phyloP scores from a whole-genome alignment of 1,140 invertebrate genomes.

The Brachionus rubens region DNA sequence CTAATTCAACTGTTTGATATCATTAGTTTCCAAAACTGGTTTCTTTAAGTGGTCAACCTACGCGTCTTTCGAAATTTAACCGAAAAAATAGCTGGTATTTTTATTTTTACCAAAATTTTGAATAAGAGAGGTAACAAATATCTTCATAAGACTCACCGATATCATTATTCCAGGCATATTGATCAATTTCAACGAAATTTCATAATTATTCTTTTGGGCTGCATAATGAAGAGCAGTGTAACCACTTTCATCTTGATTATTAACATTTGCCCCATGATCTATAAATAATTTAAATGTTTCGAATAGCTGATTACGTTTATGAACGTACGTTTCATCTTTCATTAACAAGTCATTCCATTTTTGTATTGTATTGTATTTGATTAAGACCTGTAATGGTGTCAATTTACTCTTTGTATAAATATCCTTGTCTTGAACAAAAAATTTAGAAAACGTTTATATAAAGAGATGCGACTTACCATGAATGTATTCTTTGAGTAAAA shows the following conservation, averaged over 20 bases:
- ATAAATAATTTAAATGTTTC: slow-evolving; percentile 33
- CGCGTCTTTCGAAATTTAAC: too few species aligned
- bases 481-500: slow-evolving; percentile 14
- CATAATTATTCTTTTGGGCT: slow-evolving; percentile 2
- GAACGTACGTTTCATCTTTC: not conserved
- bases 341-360: slow-evolving; percentile 20
- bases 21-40: too few species aligned
- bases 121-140: too few species aligned
- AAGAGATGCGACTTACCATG: not conserved
- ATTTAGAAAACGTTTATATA: not conserved
- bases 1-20: too few species aligned
- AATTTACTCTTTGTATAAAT: slow-evolving; percentile 24
- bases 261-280: not conserved
- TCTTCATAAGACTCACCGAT: too few species aligned
- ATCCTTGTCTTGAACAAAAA: slow-evolving; percentile 8
- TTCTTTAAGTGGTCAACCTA: too few species aligned
- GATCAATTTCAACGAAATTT: not conserved
- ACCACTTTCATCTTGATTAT: slow-evolving; percentile 28
- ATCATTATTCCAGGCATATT: not conserved
- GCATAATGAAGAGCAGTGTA: slow-evolving; percentile 28
- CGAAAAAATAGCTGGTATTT: too few species aligned
- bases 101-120: too few species aligned
- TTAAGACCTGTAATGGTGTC: slow-evolving; percentile 31
- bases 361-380: slow-evolving; percentile 34
- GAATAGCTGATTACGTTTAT: not conserved